These are phyloP conservation scores for Pseudochirops corinnae DNA, from an alignment of 2,797 vertebrate species.

Conservation along the genomic window DNA sequence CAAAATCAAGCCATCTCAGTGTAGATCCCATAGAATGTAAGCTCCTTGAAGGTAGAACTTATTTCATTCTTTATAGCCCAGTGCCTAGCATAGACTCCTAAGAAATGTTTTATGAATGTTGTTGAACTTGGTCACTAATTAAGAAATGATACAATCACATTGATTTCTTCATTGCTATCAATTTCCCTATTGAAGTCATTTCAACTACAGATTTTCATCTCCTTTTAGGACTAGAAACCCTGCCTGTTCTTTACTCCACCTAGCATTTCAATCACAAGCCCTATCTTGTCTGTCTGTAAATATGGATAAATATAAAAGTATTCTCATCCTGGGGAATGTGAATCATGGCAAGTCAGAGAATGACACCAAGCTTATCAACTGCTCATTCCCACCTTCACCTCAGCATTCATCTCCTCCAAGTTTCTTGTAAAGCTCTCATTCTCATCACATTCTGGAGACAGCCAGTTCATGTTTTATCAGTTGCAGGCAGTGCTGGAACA, in stretches of 20 bases:
- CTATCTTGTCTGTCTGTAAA: neutral
- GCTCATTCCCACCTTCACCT: constrained; percentile 1
- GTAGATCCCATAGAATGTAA: neutral
- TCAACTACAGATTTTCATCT: neutral
- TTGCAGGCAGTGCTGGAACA: neutral
- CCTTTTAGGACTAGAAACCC: neutral
- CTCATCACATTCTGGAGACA: constrained; percentile 8
- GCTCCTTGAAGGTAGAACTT: neutral
- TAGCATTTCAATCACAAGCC: neutral
- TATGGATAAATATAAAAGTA: neutral
- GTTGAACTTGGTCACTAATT: neutral
- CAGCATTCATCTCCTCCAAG: neutral
- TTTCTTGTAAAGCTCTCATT: neutral
- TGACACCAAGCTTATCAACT: neutral
- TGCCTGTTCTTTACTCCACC: neutral
- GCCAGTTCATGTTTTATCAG: neutral
- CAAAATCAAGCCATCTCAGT: neutral
- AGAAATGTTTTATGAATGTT: neutral
- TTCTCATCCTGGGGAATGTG: constrained; percentile 8
- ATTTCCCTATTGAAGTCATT: neutral
- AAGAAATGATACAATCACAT: neutral
- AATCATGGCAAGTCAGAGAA: neutral
- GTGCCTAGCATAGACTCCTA: neutral
- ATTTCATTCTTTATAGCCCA: neutral
- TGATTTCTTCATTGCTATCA: neutral